Conservation (phyloP, 1,140 invertebrate species). For the Goniozus legneri region DNA sequence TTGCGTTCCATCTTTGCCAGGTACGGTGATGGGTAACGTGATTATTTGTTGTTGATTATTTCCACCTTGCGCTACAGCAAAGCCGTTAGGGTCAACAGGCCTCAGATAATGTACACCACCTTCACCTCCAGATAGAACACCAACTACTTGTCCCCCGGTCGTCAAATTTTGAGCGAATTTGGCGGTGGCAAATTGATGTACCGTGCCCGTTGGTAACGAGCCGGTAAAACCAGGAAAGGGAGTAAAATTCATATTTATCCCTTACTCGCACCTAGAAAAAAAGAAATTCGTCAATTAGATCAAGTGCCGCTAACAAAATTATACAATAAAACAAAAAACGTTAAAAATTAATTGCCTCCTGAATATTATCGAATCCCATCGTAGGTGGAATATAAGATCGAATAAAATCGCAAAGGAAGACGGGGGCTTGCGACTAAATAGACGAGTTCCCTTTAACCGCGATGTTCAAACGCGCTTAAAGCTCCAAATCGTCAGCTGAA, state of each 20-base stretch:
- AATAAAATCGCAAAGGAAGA: too few species aligned
- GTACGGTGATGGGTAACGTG: slow-evolving; percentile 70
- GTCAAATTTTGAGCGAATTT: slow-evolving; percentile 65
- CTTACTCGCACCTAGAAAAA: slow-evolving; percentile 24
- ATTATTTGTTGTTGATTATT: slow-evolving; percentile 61
- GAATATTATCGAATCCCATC: too few species aligned
- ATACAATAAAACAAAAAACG: too few species aligned
- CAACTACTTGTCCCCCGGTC: slow-evolving; percentile 58
- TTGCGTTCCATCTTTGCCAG: slow-evolving; percentile 67
- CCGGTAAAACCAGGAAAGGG: slow-evolving; percentile 64
- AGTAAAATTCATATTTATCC: slow-evolving; percentile 65
- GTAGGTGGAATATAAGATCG: too few species aligned
- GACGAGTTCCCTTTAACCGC: too few species aligned
- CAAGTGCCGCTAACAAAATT: too few species aligned
- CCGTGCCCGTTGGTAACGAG: slow-evolving; percentile 61
- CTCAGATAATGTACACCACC: slow-evolving; percentile 73
- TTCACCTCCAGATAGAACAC: slow-evolving; percentile 61
- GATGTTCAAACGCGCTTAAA: too few species aligned
- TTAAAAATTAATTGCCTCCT: too few species aligned
- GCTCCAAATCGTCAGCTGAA: too few species aligned
- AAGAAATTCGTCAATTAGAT: neutral
- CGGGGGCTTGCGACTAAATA: too few species aligned
- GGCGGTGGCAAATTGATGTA: slow-evolving; percentile 64
- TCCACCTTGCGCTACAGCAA: slow-evolving; percentile 46
- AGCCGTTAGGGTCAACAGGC: slow-evolving; percentile 63